Evolutionary conservation across 2,113 vertebrate species (phyloP), one percentile per base, ranked within the genome.

Genomic region (Saccopteryx bilineata): DNA sequence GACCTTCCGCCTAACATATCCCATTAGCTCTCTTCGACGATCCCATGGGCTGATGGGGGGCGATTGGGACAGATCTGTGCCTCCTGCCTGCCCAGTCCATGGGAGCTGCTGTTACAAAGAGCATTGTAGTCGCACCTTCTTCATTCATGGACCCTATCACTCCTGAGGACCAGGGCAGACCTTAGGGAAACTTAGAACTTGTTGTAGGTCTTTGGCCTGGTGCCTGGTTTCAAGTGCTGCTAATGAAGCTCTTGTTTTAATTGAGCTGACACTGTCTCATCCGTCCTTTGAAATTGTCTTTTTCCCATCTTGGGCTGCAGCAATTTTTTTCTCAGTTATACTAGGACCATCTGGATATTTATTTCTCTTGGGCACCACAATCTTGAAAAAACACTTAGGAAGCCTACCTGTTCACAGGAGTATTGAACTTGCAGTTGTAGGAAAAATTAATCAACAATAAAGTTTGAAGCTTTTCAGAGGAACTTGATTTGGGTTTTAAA

Each of bases 191-290:
- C 84, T 33, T 85, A 87, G 24, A 87, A 72, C 68, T 90, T 81
- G 66, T 90, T 61, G n/a, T n/a, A 94, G 80, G 58, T 81, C 46
- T 85, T 81, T 86, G 89, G 56, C 24, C 50, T 61, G 63, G 28
- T 72, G 19, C 54, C 87, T 33, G 26, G 75, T 61, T 68, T 14
- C 26, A 85, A 97, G 50, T 15, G 21, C 23, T 86, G 48, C 54
- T 92, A 68, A 17, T 54, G 74, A 91, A 78, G 60, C 18, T 75
- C 0, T 56, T 46, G 46, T 81, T 48, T 50, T 3, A 76, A 71
- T 79, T 74, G 28, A 68, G 12, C n/a, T 54, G 65, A 33, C 33
- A 72, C n/a, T 8, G 15, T 89, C 46, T 90, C 61, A 61, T 81
- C n/a, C 63, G 9, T 79, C 69, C 28, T 23, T 91, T 76, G 6